A percentile compares a stretch with the other conserved stretches of the same genome.
Evolutionary conservation across 1,140 invertebrate species (phyloP).

Genomic region (Solenopsis fugax): DNA sequence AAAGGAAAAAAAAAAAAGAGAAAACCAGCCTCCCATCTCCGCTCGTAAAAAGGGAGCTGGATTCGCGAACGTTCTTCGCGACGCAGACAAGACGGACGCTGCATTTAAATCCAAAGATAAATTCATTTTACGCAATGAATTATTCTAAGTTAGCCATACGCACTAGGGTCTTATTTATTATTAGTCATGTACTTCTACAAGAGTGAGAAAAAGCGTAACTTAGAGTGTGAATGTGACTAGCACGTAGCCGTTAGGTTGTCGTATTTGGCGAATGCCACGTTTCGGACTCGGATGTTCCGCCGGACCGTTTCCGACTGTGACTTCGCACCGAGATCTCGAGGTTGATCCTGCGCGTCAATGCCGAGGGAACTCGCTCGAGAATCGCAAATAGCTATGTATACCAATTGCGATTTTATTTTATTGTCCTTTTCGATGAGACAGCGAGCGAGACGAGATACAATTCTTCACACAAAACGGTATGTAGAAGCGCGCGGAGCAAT

Average conservation of each 20-base stretch:
- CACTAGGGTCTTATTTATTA: conserved; percentile 71
- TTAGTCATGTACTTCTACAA: conserved; percentile 63
- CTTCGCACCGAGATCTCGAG: background rate
- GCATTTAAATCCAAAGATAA: conserved; percentile 72
- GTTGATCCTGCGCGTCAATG: background rate
- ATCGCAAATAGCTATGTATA: background rate
- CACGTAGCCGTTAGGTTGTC: background rate
- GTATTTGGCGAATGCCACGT: background rate
- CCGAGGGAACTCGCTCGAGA: background rate
- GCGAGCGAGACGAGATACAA: conserved; percentile 24
- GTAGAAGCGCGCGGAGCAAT: conserved; percentile 66
- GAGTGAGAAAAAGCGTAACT: conserved; percentile 42
- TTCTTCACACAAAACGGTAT: background rate
- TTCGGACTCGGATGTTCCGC: background rate
- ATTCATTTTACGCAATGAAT: conserved; percentile 72
- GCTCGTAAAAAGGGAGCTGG: background rate
- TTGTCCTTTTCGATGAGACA: background rate
- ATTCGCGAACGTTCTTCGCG: background rate
- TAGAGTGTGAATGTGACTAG: conserved; percentile 33
- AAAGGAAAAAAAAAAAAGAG: background rate
- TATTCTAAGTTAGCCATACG: conserved; percentile 72
- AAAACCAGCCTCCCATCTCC: background rate
- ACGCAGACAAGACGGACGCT: background rate
- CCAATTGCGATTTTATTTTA: background rate
- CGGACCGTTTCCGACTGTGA: background rate